Evolutionary conservation across 2,888 invertebrate species (phyloP).

Genomic region (Acrocyrtus sp.): DNA sequence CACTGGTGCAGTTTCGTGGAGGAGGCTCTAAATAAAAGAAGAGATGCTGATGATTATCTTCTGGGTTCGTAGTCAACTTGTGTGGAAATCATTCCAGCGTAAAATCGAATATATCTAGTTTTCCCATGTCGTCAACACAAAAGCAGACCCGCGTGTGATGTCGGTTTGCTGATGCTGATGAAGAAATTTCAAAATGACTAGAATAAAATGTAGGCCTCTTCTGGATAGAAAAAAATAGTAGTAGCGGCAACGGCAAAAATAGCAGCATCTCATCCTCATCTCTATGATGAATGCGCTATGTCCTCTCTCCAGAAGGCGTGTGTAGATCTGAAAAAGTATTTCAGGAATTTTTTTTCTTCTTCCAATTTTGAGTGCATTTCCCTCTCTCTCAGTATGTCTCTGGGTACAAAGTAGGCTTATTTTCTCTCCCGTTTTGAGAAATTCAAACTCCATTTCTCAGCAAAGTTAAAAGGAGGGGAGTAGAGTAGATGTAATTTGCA

Average conservation of each 20-base stretch:
- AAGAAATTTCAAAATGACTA: background rate
- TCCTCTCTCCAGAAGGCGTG: background rate
- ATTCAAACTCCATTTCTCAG: background rate
- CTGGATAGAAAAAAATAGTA: background rate
- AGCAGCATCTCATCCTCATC: background rate
- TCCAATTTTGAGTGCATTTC: slow-evolving; percentile 12
- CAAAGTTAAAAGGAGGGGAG: too few species aligned
- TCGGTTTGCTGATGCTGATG: too few species aligned
- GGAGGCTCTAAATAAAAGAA: background rate
- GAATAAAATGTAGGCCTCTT: background rate
- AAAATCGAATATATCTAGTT: slow-evolving; percentile 52
- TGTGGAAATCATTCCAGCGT: slow-evolving; percentile 42
- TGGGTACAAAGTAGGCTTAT: background rate
- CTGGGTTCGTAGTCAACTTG: background rate
- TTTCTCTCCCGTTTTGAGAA: background rate
- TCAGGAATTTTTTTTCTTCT: slow-evolving; percentile 25
- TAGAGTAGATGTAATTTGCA: slow-evolving; percentile 13
- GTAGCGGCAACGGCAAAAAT: too few species aligned
- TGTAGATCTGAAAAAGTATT: slow-evolving; percentile 24
- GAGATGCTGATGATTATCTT: too few species aligned
- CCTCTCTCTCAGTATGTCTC: slow-evolving; percentile 1
- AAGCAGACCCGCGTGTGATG: too few species aligned
- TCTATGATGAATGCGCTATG: background rate
- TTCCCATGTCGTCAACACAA: background rate
- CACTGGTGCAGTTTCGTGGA: background rate